Conservation (phyloP, 2,113 vertebrate genomes). For the Carollia perspicillata region DNA sequence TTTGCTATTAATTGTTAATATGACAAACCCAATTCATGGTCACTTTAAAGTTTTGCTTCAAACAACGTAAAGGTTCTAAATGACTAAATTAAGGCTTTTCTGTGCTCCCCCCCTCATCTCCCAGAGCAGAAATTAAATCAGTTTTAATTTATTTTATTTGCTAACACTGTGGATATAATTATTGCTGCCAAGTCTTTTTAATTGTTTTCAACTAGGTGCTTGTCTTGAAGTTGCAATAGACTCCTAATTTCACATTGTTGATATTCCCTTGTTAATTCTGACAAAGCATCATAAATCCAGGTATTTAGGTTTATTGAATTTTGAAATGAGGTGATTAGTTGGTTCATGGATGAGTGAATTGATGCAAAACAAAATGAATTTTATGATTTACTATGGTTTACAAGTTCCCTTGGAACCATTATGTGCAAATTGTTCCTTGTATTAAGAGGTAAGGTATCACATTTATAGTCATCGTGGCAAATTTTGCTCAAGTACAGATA, state of each 20-base stretch:
- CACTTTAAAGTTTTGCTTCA: conserved; percentile 82
- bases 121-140: conserved; percentile 89
- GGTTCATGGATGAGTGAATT: conserved; percentile 85
- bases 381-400: conserved; percentile 87
- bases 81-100: conserved; percentile 84
- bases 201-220: conserved; percentile 89
- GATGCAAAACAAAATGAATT: conserved; percentile 88
- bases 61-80: conserved; percentile 82
- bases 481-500: conserved; percentile 78
- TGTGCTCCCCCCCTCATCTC: conserved; percentile 83
- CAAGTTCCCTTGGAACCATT: conserved; percentile 84
- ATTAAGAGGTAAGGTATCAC: conserved; percentile 82
- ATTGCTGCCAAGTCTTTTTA: conserved; percentile 86
- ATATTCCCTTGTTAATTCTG: conserved; percentile 85
- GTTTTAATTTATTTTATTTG: conserved; percentile 91
- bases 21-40: conserved; percentile 71
- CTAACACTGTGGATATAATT: conserved; percentile 87
- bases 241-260: conserved; percentile 83
- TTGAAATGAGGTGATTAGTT: conserved; percentile 90
- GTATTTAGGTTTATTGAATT: conserved; percentile 92
- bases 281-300: conserved; percentile 89
- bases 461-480: conserved; percentile 82
- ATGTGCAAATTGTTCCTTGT: conserved; percentile 82
- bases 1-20: conserved; percentile 72
- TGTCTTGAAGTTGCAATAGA: conserved; percentile 86